Percentiles rank a stretch among this genome's conserved stretches.
Conservation (phyloP, 2,888 invertebrate genomes). For the Drosophila tanythrix region DNA sequence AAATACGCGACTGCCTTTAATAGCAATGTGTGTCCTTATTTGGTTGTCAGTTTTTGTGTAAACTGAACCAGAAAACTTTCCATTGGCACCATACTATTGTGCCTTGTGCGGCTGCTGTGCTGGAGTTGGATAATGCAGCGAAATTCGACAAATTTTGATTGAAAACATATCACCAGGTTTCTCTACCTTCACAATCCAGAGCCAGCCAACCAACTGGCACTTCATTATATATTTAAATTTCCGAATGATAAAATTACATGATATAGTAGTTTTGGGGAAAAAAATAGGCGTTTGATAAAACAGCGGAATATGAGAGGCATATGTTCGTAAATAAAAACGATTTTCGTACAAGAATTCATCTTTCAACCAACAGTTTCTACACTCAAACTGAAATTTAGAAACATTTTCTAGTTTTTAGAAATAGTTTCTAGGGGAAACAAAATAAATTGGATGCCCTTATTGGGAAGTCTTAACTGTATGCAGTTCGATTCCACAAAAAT, state of each 20-base stretch:
- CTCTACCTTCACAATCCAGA: background rate
- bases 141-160: background rate
- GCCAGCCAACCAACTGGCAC: background rate
- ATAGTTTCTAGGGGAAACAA: background rate
- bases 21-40: conserved; percentile 13
- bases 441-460: background rate
- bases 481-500: background rate
- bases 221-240: background rate
- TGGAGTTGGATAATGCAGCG: background rate
- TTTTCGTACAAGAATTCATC: too few relatives aligned
- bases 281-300: background rate
- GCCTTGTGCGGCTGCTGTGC: background rate
- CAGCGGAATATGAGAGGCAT: background rate
- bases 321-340: background rate
- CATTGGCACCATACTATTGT: background rate
- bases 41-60: background rate
- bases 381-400: background rate
- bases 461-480: background rate
- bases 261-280: background rate
- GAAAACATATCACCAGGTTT: background rate
- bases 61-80: background rate
- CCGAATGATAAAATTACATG: background rate
- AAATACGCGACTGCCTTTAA: conserved; percentile 47
- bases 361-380: background rate
- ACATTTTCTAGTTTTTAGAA: background rate